Evolutionary conservation across 2,797 vertebrate genomes (phyloP), one percentile per base, ranked within the genome.

Genomic region (Pyrocephalus nanus): DNA sequence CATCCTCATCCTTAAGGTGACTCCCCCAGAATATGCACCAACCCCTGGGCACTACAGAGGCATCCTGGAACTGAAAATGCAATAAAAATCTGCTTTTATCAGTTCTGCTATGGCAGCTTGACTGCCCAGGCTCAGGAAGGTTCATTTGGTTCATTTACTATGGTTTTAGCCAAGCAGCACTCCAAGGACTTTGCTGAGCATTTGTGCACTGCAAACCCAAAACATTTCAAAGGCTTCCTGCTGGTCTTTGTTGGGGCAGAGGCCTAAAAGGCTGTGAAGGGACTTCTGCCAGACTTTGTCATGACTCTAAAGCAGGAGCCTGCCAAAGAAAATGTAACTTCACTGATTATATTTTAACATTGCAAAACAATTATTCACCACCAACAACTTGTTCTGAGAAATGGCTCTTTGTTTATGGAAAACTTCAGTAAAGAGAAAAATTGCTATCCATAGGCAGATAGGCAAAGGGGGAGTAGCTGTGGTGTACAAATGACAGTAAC

Each of bases 321-420:
- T 64, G 75, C 48, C 71, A 90, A 90, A 95, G 85, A 95, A 90
- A 94, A 90, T 55, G 26, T n/a, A 54, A 26, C 30, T 82, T 82
- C 18, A 13, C 50, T 38, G 69, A 53, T 86, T 58, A 27, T 65
- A 77, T 74, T 83, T 84, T 92, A 80, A 71, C 2, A 4, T 30
- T 77, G 65, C 18, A 34, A 92, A 93, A 50, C 34, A 92, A 45
- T 80, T 70, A 73, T 22, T 85, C 43, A 15, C 8, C 25, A 34
- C 13, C 34, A 69, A 4, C 26, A 76, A 45, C 16, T 80, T 88
- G 23, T 38, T 88, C 65, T 54, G 45, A 84, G 34, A 92, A 96
- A 80, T 27, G 27, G 7, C 16, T 86, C 26, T 34, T 47, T 86
- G 30, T 73, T 71, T 60, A 32, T 90, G 32, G 61, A 94, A 94